Base-by-base conservation (phyloP, 2,797 vertebrate genomes). In the Cephalopachus bancanus region DNA sequence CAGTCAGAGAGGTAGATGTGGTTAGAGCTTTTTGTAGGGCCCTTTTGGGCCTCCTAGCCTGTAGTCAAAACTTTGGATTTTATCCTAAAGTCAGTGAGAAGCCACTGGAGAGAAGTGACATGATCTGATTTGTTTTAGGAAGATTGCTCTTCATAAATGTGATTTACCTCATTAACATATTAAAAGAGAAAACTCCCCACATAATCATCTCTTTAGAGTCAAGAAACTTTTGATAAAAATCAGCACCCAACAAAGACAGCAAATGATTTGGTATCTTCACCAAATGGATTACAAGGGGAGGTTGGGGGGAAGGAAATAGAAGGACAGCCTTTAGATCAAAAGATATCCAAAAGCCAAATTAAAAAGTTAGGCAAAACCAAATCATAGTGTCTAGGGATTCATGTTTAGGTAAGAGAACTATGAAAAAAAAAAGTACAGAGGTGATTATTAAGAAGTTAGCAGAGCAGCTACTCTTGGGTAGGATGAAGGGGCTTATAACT, bases 161-260 rank as follows among this genome's bases (percentile, higher is more conserved):
- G 67, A 96, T 72, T 94, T 76, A 67, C 64, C 33, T 83, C 22
- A 79, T 76, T 91, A 93, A 88, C 59, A 94, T 84, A 76, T 93
- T 94, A 49, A 97, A 86, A 93, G n/a, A 86, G 44, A 84, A 37
- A 79, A 10, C 72, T 28, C 55, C 28, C 3, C 51, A 94, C 15
- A 53, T 59, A 67, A 88, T 79, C 49, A 91, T 85, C 49, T 92
- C 74, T 75, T 94, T 89, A 83, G 59, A 88, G 62, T 89, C 83
- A 78, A 88, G 93, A 90, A 93, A 88, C 64, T 55, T 83, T 89
- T 74, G 72, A 76, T 81, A 64, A 91, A 93, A 67, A 90, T 80
- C 60, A 88, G 80, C 30, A 83, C 16, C 83, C 49, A 22, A 53
- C 24, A 84, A 55, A 81, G 20, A 93, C 15, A 79, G 74, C 49